Base-by-base conservation (phyloP, 2,113 vertebrate species). In the Corydoras sp. region DNA sequence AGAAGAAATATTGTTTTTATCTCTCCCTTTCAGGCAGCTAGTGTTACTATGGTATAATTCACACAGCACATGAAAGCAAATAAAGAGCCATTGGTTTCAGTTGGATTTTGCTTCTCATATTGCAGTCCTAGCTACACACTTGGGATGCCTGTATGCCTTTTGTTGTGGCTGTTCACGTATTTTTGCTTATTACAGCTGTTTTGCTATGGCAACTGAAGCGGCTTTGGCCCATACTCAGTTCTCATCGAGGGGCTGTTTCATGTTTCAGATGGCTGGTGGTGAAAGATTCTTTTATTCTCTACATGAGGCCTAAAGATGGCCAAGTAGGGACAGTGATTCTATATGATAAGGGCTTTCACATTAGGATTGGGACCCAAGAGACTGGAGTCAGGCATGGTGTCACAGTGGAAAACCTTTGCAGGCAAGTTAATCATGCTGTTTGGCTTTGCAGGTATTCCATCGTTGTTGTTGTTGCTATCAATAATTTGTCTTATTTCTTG, bases 271-370 rank as follows among this genome's bases (percentile, higher is more conserved):
- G 77, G 79, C 78, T 85, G 77, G 69, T 82, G 77, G 81, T 79
- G 69, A 86, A 84, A 78, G 82, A 83, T 58, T 85, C 79, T 71
- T 88, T 88, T 89, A 78, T 89, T 83, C 85, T 87, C 81, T 72
- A 77, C 82, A 75, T 88, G 87, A 81, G 83, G 80, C 84, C 80
- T 7, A 71, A 80, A 67, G 80, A 86, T 75, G 83, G 75, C 68
- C 80, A 79, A 75, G 81, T 89, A 80, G 82, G 77, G 73, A 79
- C 69, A 13, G 81, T 81, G 80, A 84, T 85, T 73, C 81, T 84
- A 49, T 85, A 80, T 71, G 88, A 90, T 84, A 88, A 86, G 74
- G 83, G 81, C 65, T 81, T 81, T 76, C 81, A 82, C 78, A 83
- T 90, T 76, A 87, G 86, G 81, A 88, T 77, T 59, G 76, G 78